Conservation (phyloP, 1,140 invertebrate species). For the Zaprionus taronus region DNA sequence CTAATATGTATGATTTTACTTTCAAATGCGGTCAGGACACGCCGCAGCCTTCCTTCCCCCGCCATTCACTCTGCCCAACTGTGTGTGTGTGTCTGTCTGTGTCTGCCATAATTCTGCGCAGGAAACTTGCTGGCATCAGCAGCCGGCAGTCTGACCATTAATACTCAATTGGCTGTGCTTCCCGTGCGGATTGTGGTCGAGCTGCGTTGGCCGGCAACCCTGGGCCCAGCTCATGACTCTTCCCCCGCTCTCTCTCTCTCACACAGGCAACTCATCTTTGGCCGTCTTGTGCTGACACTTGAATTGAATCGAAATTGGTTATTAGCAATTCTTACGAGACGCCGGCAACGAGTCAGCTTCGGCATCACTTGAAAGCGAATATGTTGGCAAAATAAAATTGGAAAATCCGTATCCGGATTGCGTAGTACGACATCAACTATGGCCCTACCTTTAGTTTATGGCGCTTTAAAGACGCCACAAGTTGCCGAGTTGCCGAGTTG, state of each 20-base stretch:
- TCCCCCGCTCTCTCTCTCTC: background rate
- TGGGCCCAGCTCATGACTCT: background rate
- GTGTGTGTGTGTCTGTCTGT: constrained; percentile 1
- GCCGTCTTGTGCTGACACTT: constrained; percentile 81
- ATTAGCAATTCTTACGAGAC: constrained; percentile 79
- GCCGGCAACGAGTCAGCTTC: constrained; percentile 39
- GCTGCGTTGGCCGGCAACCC: constrained; percentile 2
- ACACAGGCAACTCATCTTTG: constrained; percentile 45
- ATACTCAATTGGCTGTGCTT: constrained; percentile 83
- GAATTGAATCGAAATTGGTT: constrained; percentile 83
- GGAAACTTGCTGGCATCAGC: constrained; percentile 79
- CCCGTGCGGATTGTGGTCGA: constrained; percentile 77
- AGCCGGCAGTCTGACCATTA: constrained; percentile 76
- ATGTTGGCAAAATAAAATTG: constrained; percentile 66
- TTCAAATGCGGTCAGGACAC: constrained; percentile 69
- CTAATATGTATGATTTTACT: constrained; percentile 82
- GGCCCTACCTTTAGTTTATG: constrained; percentile 50
- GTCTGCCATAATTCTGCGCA: constrained; percentile 69
- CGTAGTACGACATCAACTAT: background rate
- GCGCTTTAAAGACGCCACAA: constrained; percentile 54
- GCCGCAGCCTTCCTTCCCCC: background rate
- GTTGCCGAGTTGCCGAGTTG: constrained; percentile 52
- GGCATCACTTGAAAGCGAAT: constrained; percentile 64
- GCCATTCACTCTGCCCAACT: constrained; percentile 11
- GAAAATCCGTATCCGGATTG: constrained; percentile 32